Evolutionary conservation across 2,113 vertebrate genomes (phyloP), one percentile per base, ranked within the genome.

Genomic region (Pelecanus crispus): DNA sequence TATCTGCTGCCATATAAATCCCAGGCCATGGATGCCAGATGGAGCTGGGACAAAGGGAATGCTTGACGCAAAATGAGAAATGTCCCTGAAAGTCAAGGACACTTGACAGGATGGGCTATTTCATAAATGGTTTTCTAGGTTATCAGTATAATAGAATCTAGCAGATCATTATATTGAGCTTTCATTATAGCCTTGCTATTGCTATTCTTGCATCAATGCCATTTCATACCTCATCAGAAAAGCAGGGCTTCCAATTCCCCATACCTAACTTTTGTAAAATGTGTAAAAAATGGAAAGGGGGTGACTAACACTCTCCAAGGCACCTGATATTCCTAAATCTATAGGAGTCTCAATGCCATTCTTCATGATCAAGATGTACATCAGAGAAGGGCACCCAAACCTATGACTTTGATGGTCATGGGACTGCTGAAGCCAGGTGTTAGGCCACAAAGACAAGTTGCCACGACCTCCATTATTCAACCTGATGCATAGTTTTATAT

Each of bases 41-140:
- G 90, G 87, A 95, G 67, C 68, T 66, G 88, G 77, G 67, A 86
- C 62, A 88, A 91, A 79, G 62, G 49, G 56, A 93, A 67, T 42
- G 58, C 42, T 73, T 95, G 95, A 89, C 0, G 1, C 49, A 92
- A 66, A 80, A 80, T 31, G 56, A 95, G 83, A 90, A 63, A 19
- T 5, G 70, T 72, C 81, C 80, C 93, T 94, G 94, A 90, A 92
- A 96, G 78, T 72, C 83, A 95, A 96, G 94, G 91, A 62, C 67
- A 13, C 45, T 78, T 56, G 55, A 78, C 56, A 79, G 42, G 89
- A 73, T n/a, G 47, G 34, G 62, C 28, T 90, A 31, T 49, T 91
- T 72, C 52, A 50, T 47, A 83, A 89, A 71, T 52, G 45, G 14
- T 63, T 95, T 94, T 92, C 86, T 86, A 68, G 73, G 83, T 63